Conservation (phyloP, 2,113 vertebrate genomes). For the Ochotona curzoniae region DNA sequence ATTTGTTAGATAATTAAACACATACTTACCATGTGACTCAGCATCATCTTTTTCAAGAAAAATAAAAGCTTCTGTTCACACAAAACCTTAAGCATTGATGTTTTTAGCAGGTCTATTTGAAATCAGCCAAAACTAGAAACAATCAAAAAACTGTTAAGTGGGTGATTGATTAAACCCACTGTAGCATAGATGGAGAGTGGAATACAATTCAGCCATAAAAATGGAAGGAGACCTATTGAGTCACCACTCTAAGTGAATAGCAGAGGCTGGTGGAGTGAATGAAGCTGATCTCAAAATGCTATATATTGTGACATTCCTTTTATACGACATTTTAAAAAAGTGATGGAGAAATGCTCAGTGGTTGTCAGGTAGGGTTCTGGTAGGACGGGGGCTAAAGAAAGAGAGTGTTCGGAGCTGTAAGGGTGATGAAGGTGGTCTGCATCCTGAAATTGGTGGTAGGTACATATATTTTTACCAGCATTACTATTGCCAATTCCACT, state of each 20-base stretch:
- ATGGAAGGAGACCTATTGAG: not conserved
- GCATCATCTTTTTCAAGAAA: not conserved
- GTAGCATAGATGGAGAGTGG: not conserved
- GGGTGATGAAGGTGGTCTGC: not conserved
- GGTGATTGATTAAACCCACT: not conserved
- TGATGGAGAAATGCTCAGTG: not conserved
- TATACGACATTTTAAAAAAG: not conserved
- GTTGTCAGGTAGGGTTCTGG: not conserved
- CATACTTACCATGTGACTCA: constrained; percentile 13
- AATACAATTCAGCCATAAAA: not conserved
- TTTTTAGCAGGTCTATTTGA: not conserved
- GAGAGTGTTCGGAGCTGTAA: not conserved
- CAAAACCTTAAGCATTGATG: not conserved
- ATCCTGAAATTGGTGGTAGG: not conserved
- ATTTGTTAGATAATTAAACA: not conserved
- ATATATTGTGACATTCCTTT: not conserved
- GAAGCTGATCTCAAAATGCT: not conserved
- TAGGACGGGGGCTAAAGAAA: not conserved
- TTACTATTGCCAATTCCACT: not conserved
- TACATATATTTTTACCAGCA: not conserved
- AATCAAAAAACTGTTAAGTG: not conserved
- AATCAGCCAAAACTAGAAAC: not conserved
- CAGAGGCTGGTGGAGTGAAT: not conserved
- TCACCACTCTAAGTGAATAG: not conserved
- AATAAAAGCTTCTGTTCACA: not conserved